Evolutionary conservation across 2,797 vertebrate species (phyloP).

Genomic region (Poecilia gillii): DNA sequence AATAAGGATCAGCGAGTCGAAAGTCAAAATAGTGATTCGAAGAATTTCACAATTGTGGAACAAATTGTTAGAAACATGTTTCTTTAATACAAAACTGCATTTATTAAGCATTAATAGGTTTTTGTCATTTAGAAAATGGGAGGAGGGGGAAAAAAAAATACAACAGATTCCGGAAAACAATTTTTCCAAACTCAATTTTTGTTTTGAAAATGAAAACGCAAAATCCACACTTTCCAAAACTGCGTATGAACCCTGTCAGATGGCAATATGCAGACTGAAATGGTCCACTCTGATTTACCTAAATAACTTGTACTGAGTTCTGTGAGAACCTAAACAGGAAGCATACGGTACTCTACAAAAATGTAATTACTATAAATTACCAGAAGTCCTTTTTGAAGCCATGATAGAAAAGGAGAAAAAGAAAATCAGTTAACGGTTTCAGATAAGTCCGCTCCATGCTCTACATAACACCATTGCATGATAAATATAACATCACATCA

Average conservation of each 20-base stretch:
- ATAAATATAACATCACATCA: slow-evolving; percentile 40
- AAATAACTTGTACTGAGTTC: background rate
- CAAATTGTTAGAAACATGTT: background rate
- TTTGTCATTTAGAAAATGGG: background rate
- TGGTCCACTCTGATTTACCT: background rate
- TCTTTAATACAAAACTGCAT: background rate
- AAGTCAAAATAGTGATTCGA: background rate
- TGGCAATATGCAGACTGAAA: slow-evolving; percentile 39
- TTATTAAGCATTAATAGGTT: background rate
- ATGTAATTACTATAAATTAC: slow-evolving; percentile 72
- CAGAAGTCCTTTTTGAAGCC: slow-evolving; percentile 50
- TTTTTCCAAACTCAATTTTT: background rate
- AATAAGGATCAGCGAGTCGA: background rate
- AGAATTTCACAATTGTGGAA: background rate
- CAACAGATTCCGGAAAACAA: background rate
- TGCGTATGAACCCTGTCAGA: background rate
- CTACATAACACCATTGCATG: slow-evolving; percentile 38
- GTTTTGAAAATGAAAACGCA: background rate
- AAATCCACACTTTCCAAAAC: background rate
- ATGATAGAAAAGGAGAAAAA: slow-evolving; percentile 33
- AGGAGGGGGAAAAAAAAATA: background rate
- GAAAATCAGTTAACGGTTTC: slow-evolving; percentile 30
- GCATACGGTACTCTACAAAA: slow-evolving; percentile 64
- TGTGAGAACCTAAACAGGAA: slow-evolving; percentile 9
- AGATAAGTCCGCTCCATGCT: slow-evolving; percentile 38